Percentiles rank a stretch among this genome's conserved stretches.
phyloP scores from a whole-genome alignment of 2,113 vertebrate genomes.

The Tachysurus fulvidraco region DNA sequence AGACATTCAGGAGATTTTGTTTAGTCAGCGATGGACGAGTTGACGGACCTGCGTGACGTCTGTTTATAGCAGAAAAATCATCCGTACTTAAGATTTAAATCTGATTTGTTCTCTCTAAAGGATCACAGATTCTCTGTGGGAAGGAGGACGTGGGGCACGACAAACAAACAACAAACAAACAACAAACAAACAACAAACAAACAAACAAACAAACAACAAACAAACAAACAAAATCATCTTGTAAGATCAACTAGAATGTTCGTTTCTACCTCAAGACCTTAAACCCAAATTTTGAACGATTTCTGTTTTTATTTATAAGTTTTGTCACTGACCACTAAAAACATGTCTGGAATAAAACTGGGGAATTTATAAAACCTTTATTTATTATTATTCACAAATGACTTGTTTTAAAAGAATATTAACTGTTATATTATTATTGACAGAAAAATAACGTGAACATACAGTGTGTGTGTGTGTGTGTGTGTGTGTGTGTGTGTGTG shows the following conservation, averaged over 20 bases:
- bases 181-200: background rate
- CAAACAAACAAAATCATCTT: background rate
- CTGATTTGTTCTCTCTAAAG: background rate
- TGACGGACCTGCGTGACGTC: background rate
- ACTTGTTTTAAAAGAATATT: background rate
- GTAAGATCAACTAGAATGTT: background rate
- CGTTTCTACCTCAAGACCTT: background rate
- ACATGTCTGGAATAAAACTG: background rate
- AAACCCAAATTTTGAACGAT: background rate
- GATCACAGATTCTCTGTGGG: background rate
- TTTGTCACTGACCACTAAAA: background rate
- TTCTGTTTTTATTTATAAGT: background rate
- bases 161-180: background rate
- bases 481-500: no score
- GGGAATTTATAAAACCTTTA: no score
- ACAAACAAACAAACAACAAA: background rate
- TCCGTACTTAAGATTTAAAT: no score
- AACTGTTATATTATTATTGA: background rate
- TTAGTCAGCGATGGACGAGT: background rate
- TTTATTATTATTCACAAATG: background rate
- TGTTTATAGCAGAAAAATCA: background rate
- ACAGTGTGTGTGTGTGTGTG: no score
- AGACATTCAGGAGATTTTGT: background rate
- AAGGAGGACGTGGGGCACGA: background rate
- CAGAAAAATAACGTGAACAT: background rate